A percentile compares a stretch with the other conserved stretches of the same genome.
These are phyloP conservation scores for Apocrypta bakeri DNA, from an alignment of 1,140 invertebrate species.

Conservation along the genomic window DNA sequence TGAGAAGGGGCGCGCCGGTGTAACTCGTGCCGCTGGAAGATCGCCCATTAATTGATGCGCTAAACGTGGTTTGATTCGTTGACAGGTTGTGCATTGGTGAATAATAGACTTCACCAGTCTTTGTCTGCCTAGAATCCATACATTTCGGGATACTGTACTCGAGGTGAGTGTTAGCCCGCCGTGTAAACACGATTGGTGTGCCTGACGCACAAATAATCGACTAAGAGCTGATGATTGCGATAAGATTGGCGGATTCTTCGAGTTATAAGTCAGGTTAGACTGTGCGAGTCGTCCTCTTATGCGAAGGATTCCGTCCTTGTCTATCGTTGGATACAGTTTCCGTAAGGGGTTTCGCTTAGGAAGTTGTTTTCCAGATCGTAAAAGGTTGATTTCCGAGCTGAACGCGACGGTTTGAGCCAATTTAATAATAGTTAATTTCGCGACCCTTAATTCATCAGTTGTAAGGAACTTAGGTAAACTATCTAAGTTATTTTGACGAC, in stretches of 20 bases:
- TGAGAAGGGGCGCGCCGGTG: not conserved
- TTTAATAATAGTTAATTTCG: not conserved
- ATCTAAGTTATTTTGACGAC: not conserved
- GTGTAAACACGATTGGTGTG: not conserved
- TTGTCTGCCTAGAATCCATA: conserved; percentile 50
- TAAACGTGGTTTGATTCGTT: not conserved
- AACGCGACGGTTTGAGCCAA: not conserved
- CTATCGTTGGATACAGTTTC: not conserved
- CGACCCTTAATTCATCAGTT: not conserved
- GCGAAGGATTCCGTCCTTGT: not conserved
- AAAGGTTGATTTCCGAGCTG: not conserved
- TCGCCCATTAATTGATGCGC: conserved; percentile 43
- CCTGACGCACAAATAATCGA: not conserved
- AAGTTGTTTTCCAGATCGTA: not conserved
- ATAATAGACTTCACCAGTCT: not conserved
- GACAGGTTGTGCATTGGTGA: not conserved
- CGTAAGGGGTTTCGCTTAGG: not conserved
- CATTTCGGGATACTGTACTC: not conserved
- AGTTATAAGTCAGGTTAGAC: not conserved
- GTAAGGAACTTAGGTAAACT: not conserved
- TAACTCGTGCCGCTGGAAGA: conserved; percentile 1
- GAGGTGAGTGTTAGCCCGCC: not conserved
- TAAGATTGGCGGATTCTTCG: conserved; percentile 18
- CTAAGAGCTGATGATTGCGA: not conserved
- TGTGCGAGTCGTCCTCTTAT: not conserved